Evolutionary conservation across 2,888 invertebrate species (phyloP).

Genomic region (Melieria crassipennis): DNA sequence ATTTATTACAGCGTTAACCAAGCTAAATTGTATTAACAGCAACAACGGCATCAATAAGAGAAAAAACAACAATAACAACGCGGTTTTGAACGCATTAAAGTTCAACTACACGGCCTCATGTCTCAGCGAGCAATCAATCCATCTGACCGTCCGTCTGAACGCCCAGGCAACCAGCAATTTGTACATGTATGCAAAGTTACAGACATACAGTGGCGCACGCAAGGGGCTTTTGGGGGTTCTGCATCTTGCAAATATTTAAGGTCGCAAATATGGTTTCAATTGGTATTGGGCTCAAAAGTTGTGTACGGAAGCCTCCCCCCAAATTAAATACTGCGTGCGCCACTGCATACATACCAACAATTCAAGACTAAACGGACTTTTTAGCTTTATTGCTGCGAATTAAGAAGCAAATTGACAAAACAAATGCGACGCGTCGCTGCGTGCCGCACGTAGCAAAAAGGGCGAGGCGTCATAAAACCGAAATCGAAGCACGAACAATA

Average conservation of each 20-base stretch:
- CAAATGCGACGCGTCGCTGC: slow-evolving; percentile 13
- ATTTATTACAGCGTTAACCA: slow-evolving; percentile 25
- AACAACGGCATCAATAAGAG: background rate
- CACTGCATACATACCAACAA: too few species aligned
- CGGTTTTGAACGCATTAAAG: background rate
- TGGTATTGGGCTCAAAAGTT: too few species aligned
- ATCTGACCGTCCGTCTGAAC: too few species aligned
- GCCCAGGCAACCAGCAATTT: slow-evolving; percentile 12
- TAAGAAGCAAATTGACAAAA: slow-evolving; percentile 16
- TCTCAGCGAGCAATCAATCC: too few species aligned
- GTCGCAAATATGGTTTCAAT: too few species aligned
- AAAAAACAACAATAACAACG: background rate
- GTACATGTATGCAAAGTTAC: background rate
- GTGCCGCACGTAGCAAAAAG: slow-evolving; percentile 22
- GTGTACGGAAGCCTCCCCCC: too few species aligned
- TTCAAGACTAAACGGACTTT: too few species aligned
- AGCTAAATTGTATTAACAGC: slow-evolving; percentile 21
- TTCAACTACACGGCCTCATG: too few species aligned
- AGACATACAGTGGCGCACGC: too few species aligned
- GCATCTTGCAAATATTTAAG: too few species aligned
- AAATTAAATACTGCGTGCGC: too few species aligned
- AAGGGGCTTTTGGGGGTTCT: too few species aligned
- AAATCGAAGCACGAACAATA: slow-evolving; percentile 1
- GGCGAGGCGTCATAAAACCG: background rate
- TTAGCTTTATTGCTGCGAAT: slow-evolving; percentile 8